Conservation (phyloP, 2,113 vertebrate species). For the Epinephelus moara region DNA sequence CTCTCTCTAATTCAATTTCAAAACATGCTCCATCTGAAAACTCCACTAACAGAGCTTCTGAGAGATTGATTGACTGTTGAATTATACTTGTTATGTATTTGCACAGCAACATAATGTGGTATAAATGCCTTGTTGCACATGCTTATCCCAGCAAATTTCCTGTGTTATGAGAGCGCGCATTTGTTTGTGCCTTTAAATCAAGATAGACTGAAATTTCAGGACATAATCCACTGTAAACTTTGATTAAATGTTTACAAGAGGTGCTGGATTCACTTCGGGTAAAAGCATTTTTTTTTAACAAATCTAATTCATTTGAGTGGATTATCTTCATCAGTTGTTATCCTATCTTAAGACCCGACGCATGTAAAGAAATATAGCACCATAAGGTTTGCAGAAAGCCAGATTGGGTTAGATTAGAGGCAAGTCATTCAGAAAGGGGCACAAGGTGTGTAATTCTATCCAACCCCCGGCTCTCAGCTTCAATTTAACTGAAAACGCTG, state of each 20-base stretch:
- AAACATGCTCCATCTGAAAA: constrained; percentile 11
- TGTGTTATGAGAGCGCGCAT: constrained; percentile 52
- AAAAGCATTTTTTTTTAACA: constrained; percentile 57
- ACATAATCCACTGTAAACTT: constrained; percentile 58
- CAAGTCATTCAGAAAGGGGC: constrained; percentile 77
- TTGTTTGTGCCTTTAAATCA: constrained; percentile 65
- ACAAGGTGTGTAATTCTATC: constrained; percentile 79
- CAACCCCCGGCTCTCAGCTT: constrained; percentile 67
- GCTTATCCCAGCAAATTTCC: constrained; percentile 64
- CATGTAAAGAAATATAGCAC: constrained; percentile 83
- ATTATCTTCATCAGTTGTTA: constrained; percentile 79
- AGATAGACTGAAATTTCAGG: constrained; percentile 58
- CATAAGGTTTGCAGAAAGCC: constrained; percentile 78
- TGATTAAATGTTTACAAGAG: constrained; percentile 73
- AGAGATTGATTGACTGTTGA: constrained; percentile 31
- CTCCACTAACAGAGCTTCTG: neutral
- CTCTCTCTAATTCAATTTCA: constrained; percentile 12
- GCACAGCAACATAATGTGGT: constrained; percentile 55
- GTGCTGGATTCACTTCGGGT: constrained; percentile 45
- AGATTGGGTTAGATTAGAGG: constrained; percentile 82
- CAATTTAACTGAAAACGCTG: constrained; percentile 75
- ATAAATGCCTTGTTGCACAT: constrained; percentile 57
- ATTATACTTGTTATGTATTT: constrained; percentile 39
- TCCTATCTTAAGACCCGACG: constrained; percentile 74
- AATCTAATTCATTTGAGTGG: constrained; percentile 80